Evolutionary conservation across 2,113 vertebrate species (phyloP), one percentile per base, ranked within the genome.

Genomic region (Coryphaenoides rupestris): DNA sequence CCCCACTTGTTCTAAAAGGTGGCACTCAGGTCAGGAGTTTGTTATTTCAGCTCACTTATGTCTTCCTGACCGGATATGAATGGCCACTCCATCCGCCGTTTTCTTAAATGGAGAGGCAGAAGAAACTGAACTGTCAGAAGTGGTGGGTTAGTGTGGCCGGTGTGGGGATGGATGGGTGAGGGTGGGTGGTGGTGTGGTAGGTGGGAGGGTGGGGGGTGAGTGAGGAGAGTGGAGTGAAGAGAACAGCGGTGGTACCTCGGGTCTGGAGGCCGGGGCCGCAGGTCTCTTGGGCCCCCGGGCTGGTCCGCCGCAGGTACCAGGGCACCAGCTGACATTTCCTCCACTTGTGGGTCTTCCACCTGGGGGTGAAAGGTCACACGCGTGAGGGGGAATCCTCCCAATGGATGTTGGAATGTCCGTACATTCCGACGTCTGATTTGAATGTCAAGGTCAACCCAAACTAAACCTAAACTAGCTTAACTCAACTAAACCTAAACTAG

Each of bases 301-400:
- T 90, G 58, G 92, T 92, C 58, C 96, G 93, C 2, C 93, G 90
- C 62, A 98, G 86, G 0, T 90, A 89, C 96, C 96, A 98, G 0
- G 96, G 95, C 0, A 98, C 97, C 55, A 98, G 83, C 56, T 98
- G 97, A 86, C 97, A 99, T 59, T 95, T 89, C 61, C 94, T 94
- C 97, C 97, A 98, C 60, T 98, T 99, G 86, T 98, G 96, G 0
- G 94, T 95, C 84, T 98, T 99, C 96, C 96, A 99, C 72, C 97
- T 98, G 75, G 10, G n/a, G 79, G 33, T 23, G 28, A 40, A 9
- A 40, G 33, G 33, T 40, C 33, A 40, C 9, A 40, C 33, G 33
- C 33, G 6, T 9, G 9, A 40, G 33, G 33, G 33, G 33, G 33
- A 12, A 9, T 33, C 10, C 5, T 33, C 28, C 2, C n/a, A n/a